Base-by-base conservation (phyloP, 2,113 vertebrate genomes). In the Cottus gobio region DNA sequence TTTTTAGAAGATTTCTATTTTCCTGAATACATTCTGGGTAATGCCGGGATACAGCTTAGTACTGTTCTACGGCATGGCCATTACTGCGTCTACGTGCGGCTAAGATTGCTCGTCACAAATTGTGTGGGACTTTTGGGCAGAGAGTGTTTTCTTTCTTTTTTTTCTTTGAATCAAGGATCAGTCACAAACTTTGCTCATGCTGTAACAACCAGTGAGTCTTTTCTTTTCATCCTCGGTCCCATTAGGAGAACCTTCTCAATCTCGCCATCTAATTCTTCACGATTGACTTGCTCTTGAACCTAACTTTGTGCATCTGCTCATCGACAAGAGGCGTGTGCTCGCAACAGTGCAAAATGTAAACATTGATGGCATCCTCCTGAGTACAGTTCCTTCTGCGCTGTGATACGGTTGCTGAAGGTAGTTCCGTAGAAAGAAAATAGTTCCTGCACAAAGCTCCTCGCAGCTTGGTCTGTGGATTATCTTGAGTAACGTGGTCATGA, bases 71-170 rank as follows among this genome's bases (percentile, higher is more conserved):
- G 28, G 31, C 3, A 54, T 52, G 20, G 5, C n/a, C 13, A 7
- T 60, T 12, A 54, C 31, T n/a, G 24, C 42, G 37, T 8, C 0
- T 44, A 5, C 7, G 37, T 73, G 77, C 31, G 39, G 62, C 70
- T 48, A 31, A 7, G 28, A 64, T 50, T 69, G 64, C 64, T 79
- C 64, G 39, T 84, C 64, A 79, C 11, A 66, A 69, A 78, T 22
- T 24, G 18, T 63, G 37, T 63, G 70, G 18, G 75, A 79, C 57
- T 26, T 83, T 37, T 37, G 34, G 39, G 62, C 37, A 34, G 12
- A 54, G 30, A 24, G 28, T 28, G 42, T 7, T 73, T 37, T n/a
- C 0, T 15, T 24, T 46, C 16, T 34, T 16, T 5, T 34, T 63
- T 10, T 9, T 15, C 0, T 71, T 28, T 65, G 30, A 12, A 54